These are phyloP conservation scores for Grammomys dolichurus DNA, from an alignment of 2,113 vertebrate species.

Conservation along the genomic window DNA sequence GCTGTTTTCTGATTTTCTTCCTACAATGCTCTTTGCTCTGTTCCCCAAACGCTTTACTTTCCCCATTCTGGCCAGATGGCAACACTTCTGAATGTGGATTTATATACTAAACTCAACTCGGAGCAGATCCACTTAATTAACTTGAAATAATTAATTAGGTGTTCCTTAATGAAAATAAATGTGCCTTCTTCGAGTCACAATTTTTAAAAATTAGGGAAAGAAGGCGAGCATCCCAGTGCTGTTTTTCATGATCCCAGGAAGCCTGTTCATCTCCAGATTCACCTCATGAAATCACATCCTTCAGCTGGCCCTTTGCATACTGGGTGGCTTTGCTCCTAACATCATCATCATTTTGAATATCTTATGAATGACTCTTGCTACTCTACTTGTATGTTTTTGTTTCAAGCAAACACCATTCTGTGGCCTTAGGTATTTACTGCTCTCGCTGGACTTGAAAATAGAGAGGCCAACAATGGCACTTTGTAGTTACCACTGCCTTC, in stretches of 20 bases:
- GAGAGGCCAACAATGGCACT: background rate
- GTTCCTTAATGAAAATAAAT: slow-evolving; percentile 32
- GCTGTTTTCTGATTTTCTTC: slow-evolving; percentile 33
- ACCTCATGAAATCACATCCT: background rate
- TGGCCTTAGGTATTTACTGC: background rate
- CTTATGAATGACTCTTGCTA: background rate
- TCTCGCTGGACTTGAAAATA: background rate
- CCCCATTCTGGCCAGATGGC: background rate
- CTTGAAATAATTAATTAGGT: slow-evolving; percentile 15
- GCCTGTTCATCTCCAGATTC: background rate
- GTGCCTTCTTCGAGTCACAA: background rate
- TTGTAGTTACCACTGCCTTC: background rate
- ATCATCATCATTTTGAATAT: background rate
- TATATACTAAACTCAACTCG: slow-evolving; percentile 10
- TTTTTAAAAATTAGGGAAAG: slow-evolving; percentile 26
- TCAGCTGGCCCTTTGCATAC: background rate
- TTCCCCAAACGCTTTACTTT: background rate
- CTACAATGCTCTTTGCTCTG: background rate
- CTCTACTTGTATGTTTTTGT: background rate
- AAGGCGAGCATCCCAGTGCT: background rate
- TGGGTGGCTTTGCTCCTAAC: background rate
- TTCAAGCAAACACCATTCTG: background rate
- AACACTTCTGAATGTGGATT: background rate
- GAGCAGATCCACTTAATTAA: slow-evolving; percentile 45
- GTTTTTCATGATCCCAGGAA: background rate